Evolutionary conservation across 1,140 invertebrate genomes (phyloP), one percentile per base, ranked within the genome.

Genomic region (Heliconius himera): DNA sequence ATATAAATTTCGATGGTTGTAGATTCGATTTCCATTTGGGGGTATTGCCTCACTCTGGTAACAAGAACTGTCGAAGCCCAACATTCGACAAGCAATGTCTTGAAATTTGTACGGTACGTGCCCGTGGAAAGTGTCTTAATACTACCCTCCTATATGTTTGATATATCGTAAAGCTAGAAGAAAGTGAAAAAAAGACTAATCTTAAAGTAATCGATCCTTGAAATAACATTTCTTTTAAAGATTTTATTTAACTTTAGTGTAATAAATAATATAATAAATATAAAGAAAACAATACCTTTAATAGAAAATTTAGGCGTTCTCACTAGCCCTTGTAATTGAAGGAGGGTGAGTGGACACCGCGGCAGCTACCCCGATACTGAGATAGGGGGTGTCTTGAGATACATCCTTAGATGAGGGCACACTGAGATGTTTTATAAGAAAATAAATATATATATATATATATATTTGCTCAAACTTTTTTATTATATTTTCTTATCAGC

Each of bases 331-430:
- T 66, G n/a, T 16, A 9, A 9, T 56, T 54, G 18, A 66, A 22
- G 13, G 26, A 66, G 60, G 60, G 22, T 60, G 54, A 66, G 60
- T 66, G 22, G 22, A 26, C 60, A 26, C 11, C 22, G 13, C 60
- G 60, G 60, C 60, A 4, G 60, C 60, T 66, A 66, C 60, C 60
- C 60, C 60, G 13, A 66, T 26, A 66, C 60, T 66, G 60, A 26
- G 60, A 66, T 66, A 29, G 4, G 60, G 60, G 60, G 26, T 66
- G 26, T 26, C 60, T 66, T 66, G 22, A 66, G 22, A 66, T 66
- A 66, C 26, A 66, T 66, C 60, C 60, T 66, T 66, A 66, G 60
- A 29, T 1, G 33, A 22, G 71, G 71, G n/a, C 36, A 72, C 71
- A 46, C 71, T 72, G 71, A 11, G 60, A 8, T n/a, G 9, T 51